These are phyloP conservation scores for Leptinotarsa defecta DNA, from an alignment of 1,140 invertebrate species.

Conservation along the genomic window DNA sequence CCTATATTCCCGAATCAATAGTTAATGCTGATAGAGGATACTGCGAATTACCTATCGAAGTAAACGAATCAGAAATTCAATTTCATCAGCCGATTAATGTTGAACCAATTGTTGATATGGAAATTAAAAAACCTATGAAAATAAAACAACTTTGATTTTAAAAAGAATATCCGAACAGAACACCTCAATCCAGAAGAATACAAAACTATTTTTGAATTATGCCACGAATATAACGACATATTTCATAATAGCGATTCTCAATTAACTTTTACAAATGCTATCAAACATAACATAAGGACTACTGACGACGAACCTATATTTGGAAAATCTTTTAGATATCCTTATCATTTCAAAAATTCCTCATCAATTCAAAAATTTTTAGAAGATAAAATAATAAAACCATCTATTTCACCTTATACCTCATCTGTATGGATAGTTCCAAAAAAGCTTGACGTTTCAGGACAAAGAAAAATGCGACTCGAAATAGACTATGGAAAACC, in stretches of 20 bases:
- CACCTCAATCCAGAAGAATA: neutral
- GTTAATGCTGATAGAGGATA: neutral
- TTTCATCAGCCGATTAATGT: neutral
- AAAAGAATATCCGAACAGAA: neutral
- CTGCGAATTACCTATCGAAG: neutral
- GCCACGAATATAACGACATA: neutral
- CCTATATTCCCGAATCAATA: neutral
- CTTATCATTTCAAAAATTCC: neutral
- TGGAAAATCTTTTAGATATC: neutral
- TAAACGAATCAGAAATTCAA: neutral
- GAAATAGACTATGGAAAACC: neutral
- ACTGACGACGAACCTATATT: neutral
- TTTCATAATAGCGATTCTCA: neutral
- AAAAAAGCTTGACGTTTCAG: constrained; percentile 10
- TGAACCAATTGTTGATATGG: neutral
- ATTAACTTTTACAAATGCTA: neutral
- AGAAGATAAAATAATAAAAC: constrained; percentile 12
- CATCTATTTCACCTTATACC: neutral
- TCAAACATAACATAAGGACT: neutral
- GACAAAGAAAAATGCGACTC: constrained; percentile 11
- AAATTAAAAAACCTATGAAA: neutral
- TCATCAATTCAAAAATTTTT: neutral
- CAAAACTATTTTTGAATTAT: neutral
- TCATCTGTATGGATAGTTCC: constrained; percentile 10
- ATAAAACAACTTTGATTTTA: neutral